phyloP scores from a whole-genome alignment of 2,113 vertebrate genomes.

The Miniopterus natalensis region DNA sequence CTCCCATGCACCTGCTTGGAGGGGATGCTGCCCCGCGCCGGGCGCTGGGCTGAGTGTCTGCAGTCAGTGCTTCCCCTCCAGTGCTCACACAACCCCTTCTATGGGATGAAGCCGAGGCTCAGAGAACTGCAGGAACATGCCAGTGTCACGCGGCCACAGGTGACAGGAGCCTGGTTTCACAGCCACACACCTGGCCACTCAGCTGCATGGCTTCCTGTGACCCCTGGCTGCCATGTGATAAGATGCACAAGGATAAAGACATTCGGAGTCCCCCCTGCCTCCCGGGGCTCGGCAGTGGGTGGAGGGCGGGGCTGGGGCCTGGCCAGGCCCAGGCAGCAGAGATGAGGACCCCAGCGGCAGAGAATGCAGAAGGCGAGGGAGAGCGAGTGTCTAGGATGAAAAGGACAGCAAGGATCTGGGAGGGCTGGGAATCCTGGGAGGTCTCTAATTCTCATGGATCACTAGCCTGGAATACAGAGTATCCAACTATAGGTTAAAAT shows the following conservation, averaged over 20 bases:
- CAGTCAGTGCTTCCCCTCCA: too few species aligned
- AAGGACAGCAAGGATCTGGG: not conserved
- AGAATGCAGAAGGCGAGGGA: not conserved
- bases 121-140: not conserved
- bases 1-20: not conserved
- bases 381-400: not conserved
- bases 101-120: not conserved
- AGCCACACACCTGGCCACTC: not conserved
- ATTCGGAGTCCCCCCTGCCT: not conserved
- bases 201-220: not conserved
- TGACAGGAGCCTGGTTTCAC: not conserved
- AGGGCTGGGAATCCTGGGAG: not conserved
- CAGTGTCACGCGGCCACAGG: not conserved
- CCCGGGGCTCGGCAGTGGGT: not conserved
- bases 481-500: conserved; percentile 53
- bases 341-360: not conserved
- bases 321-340: accelerated
- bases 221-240: not conserved
- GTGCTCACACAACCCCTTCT: not conserved
- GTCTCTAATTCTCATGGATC: not conserved
- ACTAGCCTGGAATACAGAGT: not conserved
- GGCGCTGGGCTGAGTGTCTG: not conserved
- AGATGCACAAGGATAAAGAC: not conserved
- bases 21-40: not conserved
- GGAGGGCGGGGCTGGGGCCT: not conserved